Evolutionary conservation across 2,888 invertebrate genomes (phyloP).

Genomic region (Drosophila longiperda): DNA sequence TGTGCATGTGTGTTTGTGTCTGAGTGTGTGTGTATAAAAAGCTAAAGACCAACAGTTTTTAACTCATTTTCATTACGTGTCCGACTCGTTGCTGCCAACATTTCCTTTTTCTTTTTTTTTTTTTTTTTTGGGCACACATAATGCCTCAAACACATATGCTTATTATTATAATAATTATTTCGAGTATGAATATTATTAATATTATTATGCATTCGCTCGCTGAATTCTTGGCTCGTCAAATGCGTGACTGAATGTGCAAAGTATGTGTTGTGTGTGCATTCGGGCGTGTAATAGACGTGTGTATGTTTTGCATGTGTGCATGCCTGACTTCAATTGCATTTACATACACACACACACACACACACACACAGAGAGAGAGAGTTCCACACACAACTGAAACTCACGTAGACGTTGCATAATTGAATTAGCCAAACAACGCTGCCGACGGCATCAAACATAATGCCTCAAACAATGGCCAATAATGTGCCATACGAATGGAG

Average conservation of each 20-base stretch:
- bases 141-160: constrained; percentile 43
- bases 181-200: constrained; percentile 39
- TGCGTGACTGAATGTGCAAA: constrained; percentile 59
- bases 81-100: constrained; percentile 29
- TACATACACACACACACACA: constrained; percentile 14
- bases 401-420: constrained; percentile 60
- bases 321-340: constrained; percentile 55
- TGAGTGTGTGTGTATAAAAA: constrained; percentile 3
- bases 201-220: constrained; percentile 40
- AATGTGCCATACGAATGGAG: constrained; percentile 41
- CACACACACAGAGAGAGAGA: constrained; percentile 14
- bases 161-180: constrained; percentile 41
- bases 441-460: constrained; percentile 48
- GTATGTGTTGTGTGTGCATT: constrained; percentile 64
- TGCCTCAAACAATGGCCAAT: constrained; percentile 59
- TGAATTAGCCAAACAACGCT: constrained; percentile 72
- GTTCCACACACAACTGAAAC: constrained; percentile 3
- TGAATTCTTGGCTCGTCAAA: constrained; percentile 21
- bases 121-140: constrained; percentile 34
- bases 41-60: constrained; percentile 55
- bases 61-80: constrained; percentile 58
- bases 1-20: not conserved
- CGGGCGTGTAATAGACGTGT: constrained; percentile 55
- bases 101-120: not conserved
- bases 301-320: constrained; percentile 40